Percentiles rank a stretch among this genome's conserved stretches.
phyloP scores from a whole-genome alignment of 2,888 invertebrate species.

The Lamproptera curius region DNA sequence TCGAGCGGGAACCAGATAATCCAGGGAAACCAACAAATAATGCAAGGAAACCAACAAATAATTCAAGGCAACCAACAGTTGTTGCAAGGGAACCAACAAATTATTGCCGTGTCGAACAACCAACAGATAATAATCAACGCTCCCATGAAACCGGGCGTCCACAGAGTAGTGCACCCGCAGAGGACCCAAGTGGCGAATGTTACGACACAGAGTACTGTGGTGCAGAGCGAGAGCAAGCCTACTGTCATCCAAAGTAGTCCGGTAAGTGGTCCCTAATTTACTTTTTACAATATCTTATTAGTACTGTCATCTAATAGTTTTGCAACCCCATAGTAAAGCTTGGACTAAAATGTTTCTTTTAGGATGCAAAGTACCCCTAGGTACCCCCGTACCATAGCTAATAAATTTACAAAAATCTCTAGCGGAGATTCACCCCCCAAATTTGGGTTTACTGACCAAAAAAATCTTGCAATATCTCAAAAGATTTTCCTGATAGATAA shows the following conservation, averaged over 20 bases:
- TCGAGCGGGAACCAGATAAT: slow-evolving; percentile 33
- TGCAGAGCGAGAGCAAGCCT: slow-evolving; percentile 41
- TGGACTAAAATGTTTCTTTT: too few species aligned
- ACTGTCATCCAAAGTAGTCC: slow-evolving; percentile 46
- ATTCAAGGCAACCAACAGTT: slow-evolving; percentile 46
- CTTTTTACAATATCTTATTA: too few species aligned
- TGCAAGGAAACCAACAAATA: slow-evolving; percentile 45
- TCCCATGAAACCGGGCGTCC: slow-evolving; percentile 51
- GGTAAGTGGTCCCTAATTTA: slow-evolving; percentile 41
- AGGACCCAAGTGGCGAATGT: slow-evolving; percentile 47
- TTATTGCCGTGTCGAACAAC: slow-evolving; percentile 61
- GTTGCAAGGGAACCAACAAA: slow-evolving; percentile 54
- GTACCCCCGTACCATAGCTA: too few species aligned
- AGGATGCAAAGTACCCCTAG: too few species aligned
- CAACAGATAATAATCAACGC: slow-evolving; percentile 65
- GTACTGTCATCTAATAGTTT: too few species aligned
- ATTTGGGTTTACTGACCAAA: too few species aligned
- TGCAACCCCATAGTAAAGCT: too few species aligned
- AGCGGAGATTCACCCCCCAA: too few species aligned
- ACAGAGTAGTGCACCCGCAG: slow-evolving; percentile 52
- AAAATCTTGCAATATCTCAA: too few species aligned
- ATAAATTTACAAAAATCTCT: too few species aligned
- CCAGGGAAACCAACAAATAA: slow-evolving; percentile 35
- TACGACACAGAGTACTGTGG: slow-evolving; percentile 33
- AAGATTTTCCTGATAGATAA: too few species aligned